Conservation (phyloP, 2,888 invertebrate species). For the Lasiommata megera region DNA sequence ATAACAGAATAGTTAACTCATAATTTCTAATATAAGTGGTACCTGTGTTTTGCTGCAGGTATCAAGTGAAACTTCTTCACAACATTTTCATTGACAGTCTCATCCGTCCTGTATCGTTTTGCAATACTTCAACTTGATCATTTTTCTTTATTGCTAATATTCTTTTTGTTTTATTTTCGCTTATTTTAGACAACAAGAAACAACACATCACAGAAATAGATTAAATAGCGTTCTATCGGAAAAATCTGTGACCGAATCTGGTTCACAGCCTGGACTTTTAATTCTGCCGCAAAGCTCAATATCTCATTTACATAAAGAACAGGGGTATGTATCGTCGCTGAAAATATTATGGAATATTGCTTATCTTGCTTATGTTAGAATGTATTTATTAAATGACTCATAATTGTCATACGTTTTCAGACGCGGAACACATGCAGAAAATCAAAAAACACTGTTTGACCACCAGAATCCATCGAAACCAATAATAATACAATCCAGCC, state of each 20-base stretch:
- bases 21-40: too few relatives aligned
- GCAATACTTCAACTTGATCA: background rate
- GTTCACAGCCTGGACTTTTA: constrained; percentile 63
- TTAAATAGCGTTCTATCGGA: constrained; percentile 60
- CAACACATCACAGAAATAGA: constrained; percentile 53
- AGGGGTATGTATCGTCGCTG: constrained; percentile 46
- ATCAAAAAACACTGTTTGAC: constrained; percentile 67
- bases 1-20: too few relatives aligned
- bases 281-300: constrained; percentile 66
- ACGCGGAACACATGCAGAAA: constrained; percentile 53
- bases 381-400: background rate
- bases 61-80: too few relatives aligned
- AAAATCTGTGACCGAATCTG: constrained; percentile 57
- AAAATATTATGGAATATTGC: background rate
- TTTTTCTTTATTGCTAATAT: background rate
- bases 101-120: background rate
- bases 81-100: too few relatives aligned
- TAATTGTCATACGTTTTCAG: constrained; percentile 36
- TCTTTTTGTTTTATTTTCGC: background rate
- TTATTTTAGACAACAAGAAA: constrained; percentile 45
- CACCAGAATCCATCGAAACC: constrained; percentile 83
- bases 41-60: too few relatives aligned
- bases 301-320: constrained; percentile 61
- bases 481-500: constrained; percentile 83
- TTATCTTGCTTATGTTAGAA: too few relatives aligned